Percentiles rank a stretch among this genome's conserved stretches.
These are phyloP conservation scores for Rhinolophus sinicus DNA, from an alignment of 2,113 vertebrate species.

Conservation along the genomic window DNA sequence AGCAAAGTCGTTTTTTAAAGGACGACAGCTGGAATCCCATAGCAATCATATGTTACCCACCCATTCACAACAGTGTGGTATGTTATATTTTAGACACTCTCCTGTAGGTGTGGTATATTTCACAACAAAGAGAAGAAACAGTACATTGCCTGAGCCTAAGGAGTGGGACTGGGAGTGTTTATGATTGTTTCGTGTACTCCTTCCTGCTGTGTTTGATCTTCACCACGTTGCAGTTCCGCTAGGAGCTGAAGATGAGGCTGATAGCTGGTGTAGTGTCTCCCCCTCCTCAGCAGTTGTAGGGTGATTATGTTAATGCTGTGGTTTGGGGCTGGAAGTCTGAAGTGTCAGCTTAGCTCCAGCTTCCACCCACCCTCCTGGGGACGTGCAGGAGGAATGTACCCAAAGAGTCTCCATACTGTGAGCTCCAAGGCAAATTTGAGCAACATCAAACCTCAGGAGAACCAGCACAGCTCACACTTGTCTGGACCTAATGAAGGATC, in stretches of 20 bases:
- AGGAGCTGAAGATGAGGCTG: not conserved
- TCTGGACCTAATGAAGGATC: not conserved
- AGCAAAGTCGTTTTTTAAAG: not conserved
- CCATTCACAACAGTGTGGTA: no score
- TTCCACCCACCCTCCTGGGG: not conserved
- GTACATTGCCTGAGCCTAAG: not conserved
- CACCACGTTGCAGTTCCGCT: rapidly evolving
- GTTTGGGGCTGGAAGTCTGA: not conserved
- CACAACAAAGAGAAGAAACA: not conserved
- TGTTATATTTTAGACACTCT: not conserved
- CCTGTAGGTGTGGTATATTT: not conserved
- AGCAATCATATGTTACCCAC: no score
- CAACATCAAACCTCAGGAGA: not conserved
- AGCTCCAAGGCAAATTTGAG: not conserved
- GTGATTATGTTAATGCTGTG: not conserved
- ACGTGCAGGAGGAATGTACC: rapidly evolving
- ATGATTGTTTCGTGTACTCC: rapidly evolving
- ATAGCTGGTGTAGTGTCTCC: rapidly evolving
- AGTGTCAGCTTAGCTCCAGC: not conserved
- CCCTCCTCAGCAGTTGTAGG: not conserved
- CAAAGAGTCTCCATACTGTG: rapidly evolving
- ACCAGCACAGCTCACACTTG: not conserved
- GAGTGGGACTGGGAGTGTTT: not conserved
- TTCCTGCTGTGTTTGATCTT: not conserved
- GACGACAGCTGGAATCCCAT: not conserved